phyloP scores from a whole-genome alignment of 2,797 vertebrate species.

The Sitta carolinensis region DNA sequence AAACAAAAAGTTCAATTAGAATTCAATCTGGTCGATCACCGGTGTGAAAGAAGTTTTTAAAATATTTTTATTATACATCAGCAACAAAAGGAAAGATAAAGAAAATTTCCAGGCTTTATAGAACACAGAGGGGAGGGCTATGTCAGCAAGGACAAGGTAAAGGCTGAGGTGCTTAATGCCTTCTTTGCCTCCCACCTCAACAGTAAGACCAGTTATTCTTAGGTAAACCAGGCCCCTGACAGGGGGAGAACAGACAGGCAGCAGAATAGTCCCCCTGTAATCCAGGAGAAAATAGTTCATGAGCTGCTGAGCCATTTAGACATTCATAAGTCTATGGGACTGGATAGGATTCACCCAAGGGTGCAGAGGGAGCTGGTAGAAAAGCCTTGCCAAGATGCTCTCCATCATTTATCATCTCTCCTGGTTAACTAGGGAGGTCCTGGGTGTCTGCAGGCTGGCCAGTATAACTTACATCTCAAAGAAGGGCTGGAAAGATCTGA shows the following conservation, averaged over 20 bases:
- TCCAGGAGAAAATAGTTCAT: not conserved
- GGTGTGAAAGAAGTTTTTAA: not conserved
- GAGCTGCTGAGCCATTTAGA: not conserved
- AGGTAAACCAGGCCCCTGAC: not conserved
- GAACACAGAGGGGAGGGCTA: accelerated
- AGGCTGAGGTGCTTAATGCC: not conserved
- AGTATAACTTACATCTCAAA: not conserved
- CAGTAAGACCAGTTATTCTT: not conserved
- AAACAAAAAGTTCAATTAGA: not conserved
- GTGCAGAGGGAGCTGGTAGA: not conserved
- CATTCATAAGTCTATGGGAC: not conserved
- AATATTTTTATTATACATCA: not conserved
- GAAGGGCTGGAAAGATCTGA: not conserved
- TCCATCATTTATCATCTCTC: not conserved
- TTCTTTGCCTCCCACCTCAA: not conserved
- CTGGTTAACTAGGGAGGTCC: not conserved
- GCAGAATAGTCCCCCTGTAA: not conserved
- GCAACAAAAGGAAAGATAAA: not conserved
- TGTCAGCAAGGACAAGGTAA: not conserved
- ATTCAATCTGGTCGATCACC: not conserved
- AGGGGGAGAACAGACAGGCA: not conserved
- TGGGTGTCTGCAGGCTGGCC: not conserved
- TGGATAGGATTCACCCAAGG: not conserved
- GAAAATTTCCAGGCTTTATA: not conserved
- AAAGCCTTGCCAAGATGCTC: not conserved